Conservation (phyloP, 1,140 invertebrate species). For the Heliconius nattereri region DNA sequence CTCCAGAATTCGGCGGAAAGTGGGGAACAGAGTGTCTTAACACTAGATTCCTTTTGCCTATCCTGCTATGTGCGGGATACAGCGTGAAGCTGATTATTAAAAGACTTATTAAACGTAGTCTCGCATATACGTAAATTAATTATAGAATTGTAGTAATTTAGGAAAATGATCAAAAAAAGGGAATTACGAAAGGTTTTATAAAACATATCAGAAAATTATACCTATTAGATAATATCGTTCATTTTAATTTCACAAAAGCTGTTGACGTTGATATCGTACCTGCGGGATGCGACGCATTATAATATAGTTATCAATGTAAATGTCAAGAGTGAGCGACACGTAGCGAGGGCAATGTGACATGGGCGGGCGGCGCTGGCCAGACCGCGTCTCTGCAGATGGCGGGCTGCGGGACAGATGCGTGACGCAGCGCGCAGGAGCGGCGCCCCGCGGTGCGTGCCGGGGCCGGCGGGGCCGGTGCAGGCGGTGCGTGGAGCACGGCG, state of each 20-base stretch:
- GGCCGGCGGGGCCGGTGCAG: slow-evolving; percentile 48
- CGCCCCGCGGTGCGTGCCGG: slow-evolving; percentile 44
- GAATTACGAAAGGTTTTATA: no score
- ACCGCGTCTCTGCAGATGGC: slow-evolving; percentile 71
- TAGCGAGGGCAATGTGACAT: slow-evolving; percentile 35
- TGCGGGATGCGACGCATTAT: background rate
- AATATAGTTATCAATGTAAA: slow-evolving; percentile 7
- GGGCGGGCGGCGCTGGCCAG: slow-evolving; percentile 46
- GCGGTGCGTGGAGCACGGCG: slow-evolving; percentile 55
- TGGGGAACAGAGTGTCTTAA: no score
- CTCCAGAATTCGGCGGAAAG: no score
- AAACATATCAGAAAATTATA: no score
- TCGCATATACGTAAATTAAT: background rate
- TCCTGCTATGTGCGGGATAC: no score
- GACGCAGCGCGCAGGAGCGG: background rate
- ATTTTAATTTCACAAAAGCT: background rate
- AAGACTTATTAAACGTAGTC: background rate
- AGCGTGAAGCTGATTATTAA: no score
- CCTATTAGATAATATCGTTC: no score
- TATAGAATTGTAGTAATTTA: no score
- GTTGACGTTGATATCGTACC: background rate
- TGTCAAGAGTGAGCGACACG: slow-evolving; percentile 38
- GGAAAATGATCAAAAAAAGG: no score
- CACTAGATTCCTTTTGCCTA: no score
- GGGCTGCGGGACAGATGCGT: slow-evolving; percentile 49